Conservation (phyloP, 1,140 invertebrate genomes). For the Drosophila saltans region DNA sequence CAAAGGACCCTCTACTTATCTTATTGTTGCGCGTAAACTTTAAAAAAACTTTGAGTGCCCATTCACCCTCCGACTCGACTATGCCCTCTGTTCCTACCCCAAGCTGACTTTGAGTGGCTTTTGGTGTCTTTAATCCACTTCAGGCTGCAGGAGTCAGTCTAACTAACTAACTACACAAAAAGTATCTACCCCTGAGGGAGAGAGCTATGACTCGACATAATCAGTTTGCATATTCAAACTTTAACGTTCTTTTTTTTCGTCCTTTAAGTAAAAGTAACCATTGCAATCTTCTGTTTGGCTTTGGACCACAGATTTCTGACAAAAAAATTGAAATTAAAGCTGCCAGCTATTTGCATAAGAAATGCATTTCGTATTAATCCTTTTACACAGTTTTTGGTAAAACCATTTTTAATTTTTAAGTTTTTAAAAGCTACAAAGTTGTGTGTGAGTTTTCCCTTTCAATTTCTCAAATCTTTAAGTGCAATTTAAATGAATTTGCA, state of each 20-base stretch:
- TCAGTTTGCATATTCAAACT: constrained; percentile 55
- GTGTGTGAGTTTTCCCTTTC: neutral
- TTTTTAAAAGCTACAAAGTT: constrained; percentile 34
- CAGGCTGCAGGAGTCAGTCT: constrained; percentile 21
- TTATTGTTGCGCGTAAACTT: constrained; percentile 66
- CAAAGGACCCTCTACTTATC: constrained; percentile 29
- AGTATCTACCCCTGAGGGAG: neutral
- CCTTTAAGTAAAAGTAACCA: constrained; percentile 22
- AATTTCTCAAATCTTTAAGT: neutral
- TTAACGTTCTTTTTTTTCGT: neutral
- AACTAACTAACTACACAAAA: constrained; percentile 8
- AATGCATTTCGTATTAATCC: constrained; percentile 28
- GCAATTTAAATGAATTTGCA: neutral
- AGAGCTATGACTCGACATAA: constrained; percentile 35
- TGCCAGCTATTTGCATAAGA: constrained; percentile 40
- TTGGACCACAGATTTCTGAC: constrained; percentile 21
- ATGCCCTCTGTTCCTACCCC: neutral
- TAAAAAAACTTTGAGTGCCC: constrained; percentile 62
- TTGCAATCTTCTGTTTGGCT: constrained; percentile 7
- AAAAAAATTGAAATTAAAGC: constrained; percentile 47
- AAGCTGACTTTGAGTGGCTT: constrained; percentile 71
- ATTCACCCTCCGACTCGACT: constrained; percentile 11
- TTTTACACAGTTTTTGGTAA: constrained; percentile 8
- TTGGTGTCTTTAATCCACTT: constrained; percentile 69
- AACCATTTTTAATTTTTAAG: constrained; percentile 27